Percentiles rank a stretch among this genome's conserved stretches.
These are phyloP conservation scores for Nysson spinosus DNA, from an alignment of 2,888 invertebrate genomes.

Conservation along the genomic window DNA sequence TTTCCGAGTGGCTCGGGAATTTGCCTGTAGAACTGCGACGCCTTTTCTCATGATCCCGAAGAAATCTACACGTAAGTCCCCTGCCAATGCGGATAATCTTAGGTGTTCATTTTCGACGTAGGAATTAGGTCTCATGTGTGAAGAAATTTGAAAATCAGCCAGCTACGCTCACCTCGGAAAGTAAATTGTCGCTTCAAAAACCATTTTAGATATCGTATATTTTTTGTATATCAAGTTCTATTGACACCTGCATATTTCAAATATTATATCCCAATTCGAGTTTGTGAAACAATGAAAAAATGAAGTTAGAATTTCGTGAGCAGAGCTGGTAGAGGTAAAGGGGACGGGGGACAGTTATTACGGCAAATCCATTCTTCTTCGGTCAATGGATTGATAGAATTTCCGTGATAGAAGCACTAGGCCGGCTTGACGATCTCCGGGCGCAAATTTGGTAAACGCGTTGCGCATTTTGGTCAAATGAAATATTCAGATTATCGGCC, in stretches of 20 bases:
- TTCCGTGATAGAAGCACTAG: conserved; percentile 29
- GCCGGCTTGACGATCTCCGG: not conserved
- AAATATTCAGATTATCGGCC: conserved; percentile 67
- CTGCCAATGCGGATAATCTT: conserved; percentile 29
- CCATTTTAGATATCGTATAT: too few relatives aligned
- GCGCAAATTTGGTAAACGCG: not conserved
- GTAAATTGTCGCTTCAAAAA: too few relatives aligned
- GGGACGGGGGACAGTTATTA: conserved; percentile 32
- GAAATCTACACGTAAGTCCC: conserved; percentile 34
- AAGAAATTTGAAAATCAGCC: too few relatives aligned
- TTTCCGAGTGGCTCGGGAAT: conserved; percentile 62
- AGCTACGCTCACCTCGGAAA: too few relatives aligned
- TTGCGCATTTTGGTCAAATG: conserved; percentile 59
- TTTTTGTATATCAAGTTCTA: too few relatives aligned
- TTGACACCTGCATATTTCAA: too few relatives aligned
- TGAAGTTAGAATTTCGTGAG: too few relatives aligned
- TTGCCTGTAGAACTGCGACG: conserved; percentile 31
- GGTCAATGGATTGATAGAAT: conserved; percentile 27
- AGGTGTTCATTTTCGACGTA: conserved; percentile 27
- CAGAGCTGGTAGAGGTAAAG: not conserved
- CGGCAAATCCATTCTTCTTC: conserved; percentile 43
- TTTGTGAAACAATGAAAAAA: too few relatives aligned
- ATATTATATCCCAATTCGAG: too few relatives aligned
- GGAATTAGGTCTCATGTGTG: conserved; percentile 38
- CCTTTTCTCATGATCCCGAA: conserved; percentile 17